These are phyloP conservation scores for Spinus pinus DNA, from an alignment of 2,797 vertebrate species.

Conservation along the genomic window DNA sequence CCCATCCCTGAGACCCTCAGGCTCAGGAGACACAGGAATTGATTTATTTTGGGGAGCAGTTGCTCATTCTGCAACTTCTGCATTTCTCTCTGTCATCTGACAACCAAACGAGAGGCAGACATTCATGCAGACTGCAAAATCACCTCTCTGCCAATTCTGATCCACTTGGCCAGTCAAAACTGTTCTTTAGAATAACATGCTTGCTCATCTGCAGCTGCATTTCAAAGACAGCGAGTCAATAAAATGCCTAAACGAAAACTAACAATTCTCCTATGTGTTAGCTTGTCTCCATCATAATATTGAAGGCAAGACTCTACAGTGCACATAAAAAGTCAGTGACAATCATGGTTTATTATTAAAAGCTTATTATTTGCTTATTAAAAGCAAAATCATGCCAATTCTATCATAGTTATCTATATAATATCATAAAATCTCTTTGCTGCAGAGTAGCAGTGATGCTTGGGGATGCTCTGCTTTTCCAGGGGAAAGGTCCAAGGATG, in stretches of 20 bases:
- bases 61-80: conserved; percentile 33
- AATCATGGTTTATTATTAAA: neutral
- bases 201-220: neutral
- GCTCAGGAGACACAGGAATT: neutral
- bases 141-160: neutral
- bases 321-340: neutral
- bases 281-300: neutral
- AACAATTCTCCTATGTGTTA: neutral
- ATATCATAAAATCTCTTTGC: neutral
- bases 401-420: neutral
- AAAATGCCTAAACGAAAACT: neutral
- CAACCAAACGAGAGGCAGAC: neutral
- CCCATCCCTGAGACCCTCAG: neutral
- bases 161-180: neutral
- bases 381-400: neutral
- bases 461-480: neutral
- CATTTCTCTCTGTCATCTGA: neutral
- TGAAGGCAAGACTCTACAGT: neutral
- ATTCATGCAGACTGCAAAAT: neutral
- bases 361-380: no score
- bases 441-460: neutral
- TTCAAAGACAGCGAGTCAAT: neutral
- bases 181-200: neutral
- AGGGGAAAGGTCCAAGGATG: neutral
- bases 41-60: neutral